These are phyloP conservation scores for Drosophila incognita DNA, from an alignment of 2,888 invertebrate species.

Conservation along the genomic window DNA sequence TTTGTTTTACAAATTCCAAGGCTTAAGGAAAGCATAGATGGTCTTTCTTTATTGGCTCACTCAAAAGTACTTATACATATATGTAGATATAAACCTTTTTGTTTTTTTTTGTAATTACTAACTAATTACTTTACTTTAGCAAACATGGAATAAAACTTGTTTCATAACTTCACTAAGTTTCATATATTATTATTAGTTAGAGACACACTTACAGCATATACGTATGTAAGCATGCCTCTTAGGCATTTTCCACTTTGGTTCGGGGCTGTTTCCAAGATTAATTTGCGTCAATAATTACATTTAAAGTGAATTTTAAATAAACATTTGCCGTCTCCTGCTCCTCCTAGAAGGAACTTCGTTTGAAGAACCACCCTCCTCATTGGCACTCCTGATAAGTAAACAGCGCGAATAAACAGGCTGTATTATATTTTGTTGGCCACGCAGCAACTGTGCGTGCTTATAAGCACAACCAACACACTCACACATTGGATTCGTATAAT, in stretches of 20 bases:
- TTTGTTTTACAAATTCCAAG: background rate
- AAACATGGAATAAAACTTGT: background rate
- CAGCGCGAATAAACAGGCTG: slow-evolving; percentile 46
- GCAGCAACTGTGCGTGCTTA: slow-evolving; percentile 32
- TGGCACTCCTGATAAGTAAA: slow-evolving; percentile 22
- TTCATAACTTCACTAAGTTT: background rate
- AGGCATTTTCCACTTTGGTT: background rate
- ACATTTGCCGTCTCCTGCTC: slow-evolving; percentile 25
- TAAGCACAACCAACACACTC: slow-evolving; percentile 24
- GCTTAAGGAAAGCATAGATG: background rate
- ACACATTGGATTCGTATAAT: slow-evolving; percentile 2
- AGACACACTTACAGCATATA: background rate
- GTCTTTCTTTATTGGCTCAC: background rate
- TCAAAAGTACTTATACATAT: background rate
- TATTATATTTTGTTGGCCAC: slow-evolving; percentile 52
- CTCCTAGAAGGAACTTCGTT: background rate
- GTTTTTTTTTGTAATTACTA: background rate
- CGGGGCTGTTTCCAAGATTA: slow-evolving; percentile 9
- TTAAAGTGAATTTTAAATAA: slow-evolving; percentile 45
- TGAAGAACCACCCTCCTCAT: background rate
- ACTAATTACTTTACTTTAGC: background rate
- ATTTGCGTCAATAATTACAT: slow-evolving; percentile 50
- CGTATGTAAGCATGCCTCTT: background rate
- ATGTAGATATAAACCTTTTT: background rate
- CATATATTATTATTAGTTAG: background rate